Evolutionary conservation across 2,113 vertebrate species (phyloP).

Genomic region (Daboia siamensis): DNA sequence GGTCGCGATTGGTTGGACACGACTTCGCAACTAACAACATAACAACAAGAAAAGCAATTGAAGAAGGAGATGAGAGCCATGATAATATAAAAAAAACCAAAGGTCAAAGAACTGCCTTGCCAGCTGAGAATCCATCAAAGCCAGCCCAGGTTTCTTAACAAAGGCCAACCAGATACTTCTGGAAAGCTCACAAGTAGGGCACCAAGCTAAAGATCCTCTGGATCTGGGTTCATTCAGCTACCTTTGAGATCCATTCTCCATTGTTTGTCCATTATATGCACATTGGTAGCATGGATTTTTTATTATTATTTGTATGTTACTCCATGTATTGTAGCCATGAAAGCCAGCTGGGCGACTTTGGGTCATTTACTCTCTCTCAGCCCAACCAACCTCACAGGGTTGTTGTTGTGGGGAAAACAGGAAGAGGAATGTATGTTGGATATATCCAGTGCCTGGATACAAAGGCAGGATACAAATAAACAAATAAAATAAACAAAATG

Average conservation of each 20-base stretch:
- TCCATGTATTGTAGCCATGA: not conserved
- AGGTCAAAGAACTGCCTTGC: not conserved
- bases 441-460: too few species aligned
- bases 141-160: not conserved
- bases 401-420: too few species aligned
- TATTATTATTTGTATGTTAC: not conserved
- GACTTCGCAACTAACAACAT: too few species aligned
- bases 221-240: not conserved
- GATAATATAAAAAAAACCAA: not conserved
- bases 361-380: too few species aligned
- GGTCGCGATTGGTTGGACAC: too few species aligned
- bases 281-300: not conserved
- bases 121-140: too few species aligned
- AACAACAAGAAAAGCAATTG: not conserved
- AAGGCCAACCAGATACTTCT: not conserved
- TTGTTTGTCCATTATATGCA: not conserved
- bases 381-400: too few species aligned
- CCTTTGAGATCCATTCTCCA: not conserved
- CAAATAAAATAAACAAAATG: too few species aligned
- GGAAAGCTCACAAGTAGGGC: not conserved
- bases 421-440: too few species aligned
- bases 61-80: constrained; percentile 23
- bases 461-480: too few species aligned
- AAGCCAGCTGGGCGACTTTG: too few species aligned
- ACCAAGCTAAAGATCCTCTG: not conserved